A percentile compares a stretch with the other conserved stretches of the same genome.
phyloP scores from a whole-genome alignment of 2,888 invertebrate genomes.

The Ornithoptera priamus region DNA sequence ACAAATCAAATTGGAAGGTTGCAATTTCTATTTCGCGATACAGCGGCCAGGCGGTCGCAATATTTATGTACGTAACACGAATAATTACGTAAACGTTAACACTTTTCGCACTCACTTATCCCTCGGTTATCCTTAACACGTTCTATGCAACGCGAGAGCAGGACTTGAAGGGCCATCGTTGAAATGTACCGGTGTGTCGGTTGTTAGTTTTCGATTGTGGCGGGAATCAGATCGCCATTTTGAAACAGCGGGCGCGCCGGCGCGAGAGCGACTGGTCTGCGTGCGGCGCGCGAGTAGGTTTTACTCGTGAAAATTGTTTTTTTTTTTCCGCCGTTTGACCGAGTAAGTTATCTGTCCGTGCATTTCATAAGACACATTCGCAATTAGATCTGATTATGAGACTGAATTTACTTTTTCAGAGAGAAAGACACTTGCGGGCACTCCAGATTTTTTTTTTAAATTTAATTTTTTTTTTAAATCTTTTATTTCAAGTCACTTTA shows the following conservation, averaged over 20 bases:
- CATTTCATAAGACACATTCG: conserved; percentile 29
- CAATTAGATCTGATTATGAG: conserved; percentile 22
- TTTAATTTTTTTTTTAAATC: not conserved
- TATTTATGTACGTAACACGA: conserved; percentile 9
- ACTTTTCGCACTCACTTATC: conserved; percentile 29
- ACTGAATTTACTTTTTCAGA: conserved; percentile 6
- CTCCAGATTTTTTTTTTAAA: not conserved
- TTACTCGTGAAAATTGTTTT: conserved; percentile 31
- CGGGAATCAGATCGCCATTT: conserved; percentile 31
- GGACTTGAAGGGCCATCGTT: conserved; percentile 26
- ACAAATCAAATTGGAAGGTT: conserved; percentile 22
- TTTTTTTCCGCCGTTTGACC: conserved; percentile 29
- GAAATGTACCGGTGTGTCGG: not conserved
- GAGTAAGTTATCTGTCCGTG: conserved; percentile 31
- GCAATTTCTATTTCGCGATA: conserved; percentile 26
- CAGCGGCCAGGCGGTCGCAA: conserved; percentile 12
- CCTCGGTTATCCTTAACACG: conserved; percentile 31
- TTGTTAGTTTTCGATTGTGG: conserved; percentile 21
- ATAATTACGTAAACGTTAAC: conserved; percentile 23
- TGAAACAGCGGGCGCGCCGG: conserved; percentile 31
- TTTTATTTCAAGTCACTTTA: not conserved
- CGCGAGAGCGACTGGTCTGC: conserved; percentile 31
- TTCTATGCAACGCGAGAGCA: conserved; percentile 25
- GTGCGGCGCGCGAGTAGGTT: conserved; percentile 31
- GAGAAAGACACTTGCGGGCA: conserved; percentile 15